These are phyloP conservation scores for Periphyllus acericola DNA, from an alignment of 2,888 invertebrate species.

Conservation along the genomic window DNA sequence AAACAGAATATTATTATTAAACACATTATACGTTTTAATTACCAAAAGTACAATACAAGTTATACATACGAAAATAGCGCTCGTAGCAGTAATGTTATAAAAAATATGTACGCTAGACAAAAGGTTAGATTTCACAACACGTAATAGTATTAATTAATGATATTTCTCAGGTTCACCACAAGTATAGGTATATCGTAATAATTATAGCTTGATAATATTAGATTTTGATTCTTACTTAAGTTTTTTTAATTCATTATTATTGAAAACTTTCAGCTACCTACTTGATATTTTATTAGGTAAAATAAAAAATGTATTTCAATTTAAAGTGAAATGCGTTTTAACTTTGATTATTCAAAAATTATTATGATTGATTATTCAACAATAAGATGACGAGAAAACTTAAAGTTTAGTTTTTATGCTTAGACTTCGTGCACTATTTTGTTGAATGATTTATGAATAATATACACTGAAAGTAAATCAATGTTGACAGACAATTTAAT, in stretches of 20 bases:
- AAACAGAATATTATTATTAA: slow-evolving; percentile 42
- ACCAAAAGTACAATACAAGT: slow-evolving; percentile 23
- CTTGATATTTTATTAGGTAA: not conserved
- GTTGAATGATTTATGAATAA: slow-evolving; percentile 47
- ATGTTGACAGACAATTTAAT: slow-evolving; percentile 33
- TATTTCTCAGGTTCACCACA: not conserved
- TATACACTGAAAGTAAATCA: slow-evolving; percentile 7
- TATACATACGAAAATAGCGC: not conserved
- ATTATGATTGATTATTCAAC: slow-evolving; percentile 23
- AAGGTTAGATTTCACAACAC: slow-evolving; percentile 28
- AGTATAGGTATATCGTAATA: not conserved
- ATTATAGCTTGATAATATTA: not conserved
- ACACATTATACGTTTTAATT: slow-evolving; percentile 44
- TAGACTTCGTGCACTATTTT: not conserved
- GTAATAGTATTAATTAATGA: not conserved
- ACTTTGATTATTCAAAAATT: not conserved
- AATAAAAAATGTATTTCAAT: not conserved
- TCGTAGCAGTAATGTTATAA: not conserved
- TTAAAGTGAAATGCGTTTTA: slow-evolving; percentile 5
- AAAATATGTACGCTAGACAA: slow-evolving; percentile 13
- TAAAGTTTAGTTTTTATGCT: not conserved
- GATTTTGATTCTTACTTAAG: too few relatives aligned
- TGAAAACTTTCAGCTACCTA: not conserved
- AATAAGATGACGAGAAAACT: slow-evolving; percentile 3
- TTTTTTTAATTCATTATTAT: not conserved